Base-by-base conservation (phyloP, 2,113 vertebrate genomes). In the Rhombomys opimus region DNA sequence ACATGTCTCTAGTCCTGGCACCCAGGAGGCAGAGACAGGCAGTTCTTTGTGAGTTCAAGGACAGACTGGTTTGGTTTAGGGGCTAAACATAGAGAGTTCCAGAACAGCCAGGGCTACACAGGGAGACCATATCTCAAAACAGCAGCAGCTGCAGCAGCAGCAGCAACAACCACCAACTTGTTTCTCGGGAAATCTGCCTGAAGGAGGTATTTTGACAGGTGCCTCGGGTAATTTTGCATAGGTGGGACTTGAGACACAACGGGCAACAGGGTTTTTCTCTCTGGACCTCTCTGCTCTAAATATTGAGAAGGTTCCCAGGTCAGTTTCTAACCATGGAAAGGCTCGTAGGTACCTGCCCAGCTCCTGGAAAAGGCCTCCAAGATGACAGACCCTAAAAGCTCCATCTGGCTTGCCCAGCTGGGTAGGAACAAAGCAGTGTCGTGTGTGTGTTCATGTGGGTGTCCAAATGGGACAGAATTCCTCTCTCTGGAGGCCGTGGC, bases 401-500 rank as follows among this genome's bases (percentile, higher is more conserved):
- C 67, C 82, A 54, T 32, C 89, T 63, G 77, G 77, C n/a, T 67
- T 54, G 61, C 57, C 35, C 54, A 11, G 35, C 75, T 57, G 92
- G 81, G 73, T 61, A 91, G 89, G 76, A 90, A 54, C 32, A 85
- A 75, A 90, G 50, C 14, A 27, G 30, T 73, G 3, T 68, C 38
- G 0, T 95, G 89, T 80, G 89, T 80, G 96, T 87, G 54, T 91
- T 91, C 95, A 89, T 0, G 10, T 70, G 50, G 54, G 61, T 0
- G 38, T 93, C 82, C 93, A 94, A 92, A 59, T 35, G 76, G 67
- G 92, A 96, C 76, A 35, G 87, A 46, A 13, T 72, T 75, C 63
- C 14, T 95, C 93, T 92, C 77, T 77, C 90, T 92, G 94, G 92
- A 97, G 93, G 90, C 85, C 23, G 4, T 10, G 27, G 93, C 96